These are phyloP conservation scores for Epinotia brunnichana DNA, from an alignment of 2,888 invertebrate genomes.

Conservation along the genomic window DNA sequence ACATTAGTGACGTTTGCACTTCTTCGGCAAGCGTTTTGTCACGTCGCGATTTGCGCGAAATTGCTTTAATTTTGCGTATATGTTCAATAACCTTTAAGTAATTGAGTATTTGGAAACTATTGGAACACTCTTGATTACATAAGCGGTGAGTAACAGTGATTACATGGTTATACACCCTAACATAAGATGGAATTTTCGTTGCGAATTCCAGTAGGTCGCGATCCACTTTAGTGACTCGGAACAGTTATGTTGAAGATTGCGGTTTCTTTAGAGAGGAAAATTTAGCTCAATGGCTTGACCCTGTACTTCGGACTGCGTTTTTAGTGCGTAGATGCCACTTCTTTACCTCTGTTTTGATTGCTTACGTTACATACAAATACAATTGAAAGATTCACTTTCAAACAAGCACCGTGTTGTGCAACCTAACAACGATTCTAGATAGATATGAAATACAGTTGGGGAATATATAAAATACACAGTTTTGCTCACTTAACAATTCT, in stretches of 20 bases:
- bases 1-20: constrained; percentile 36
- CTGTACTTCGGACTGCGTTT: constrained; percentile 37
- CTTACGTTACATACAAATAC: not conserved
- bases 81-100: constrained; percentile 19
- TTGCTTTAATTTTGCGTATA: constrained; percentile 33
- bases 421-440: constrained; percentile 3
- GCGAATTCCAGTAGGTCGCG: constrained; percentile 44
- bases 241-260: constrained; percentile 42
- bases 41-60: constrained; percentile 41
- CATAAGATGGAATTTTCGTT: constrained; percentile 24
- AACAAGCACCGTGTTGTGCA: not conserved
- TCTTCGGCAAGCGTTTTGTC: constrained; percentile 41
- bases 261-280: constrained; percentile 39
- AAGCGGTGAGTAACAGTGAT: constrained; percentile 31
- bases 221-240: constrained; percentile 37
- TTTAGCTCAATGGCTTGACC: constrained; percentile 23
- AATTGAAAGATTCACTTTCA: constrained; percentile 8
- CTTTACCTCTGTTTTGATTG: constrained; percentile 25
- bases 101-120: constrained; percentile 11
- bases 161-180: not conserved
- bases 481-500: not conserved
- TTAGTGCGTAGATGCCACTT: constrained; percentile 5
- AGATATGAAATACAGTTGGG: constrained; percentile 2
- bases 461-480: not conserved
- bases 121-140: constrained; percentile 21